Conservation (phyloP, 1,140 invertebrate species). For the Mercenaria mercenaria region DNA sequence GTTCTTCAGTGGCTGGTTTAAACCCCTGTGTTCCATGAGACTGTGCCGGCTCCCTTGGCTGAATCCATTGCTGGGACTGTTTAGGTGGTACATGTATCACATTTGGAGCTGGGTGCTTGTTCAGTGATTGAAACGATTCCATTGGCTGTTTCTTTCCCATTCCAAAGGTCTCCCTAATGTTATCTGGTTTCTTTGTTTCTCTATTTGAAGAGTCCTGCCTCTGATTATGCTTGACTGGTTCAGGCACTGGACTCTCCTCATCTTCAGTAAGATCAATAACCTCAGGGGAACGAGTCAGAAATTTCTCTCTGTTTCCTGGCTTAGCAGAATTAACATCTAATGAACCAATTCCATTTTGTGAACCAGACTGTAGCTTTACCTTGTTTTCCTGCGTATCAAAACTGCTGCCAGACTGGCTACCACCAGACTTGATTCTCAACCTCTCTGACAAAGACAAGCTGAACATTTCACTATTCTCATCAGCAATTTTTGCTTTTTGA, state of each 20-base stretch:
- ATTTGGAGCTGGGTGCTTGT: conserved; percentile 21
- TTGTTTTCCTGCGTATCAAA: not conserved
- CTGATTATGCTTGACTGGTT: not conserved
- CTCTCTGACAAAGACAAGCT: conserved; percentile 55
- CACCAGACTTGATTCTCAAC: conserved; percentile 60
- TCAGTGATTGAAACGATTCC: conserved; percentile 31
- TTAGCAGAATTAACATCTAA: not conserved
- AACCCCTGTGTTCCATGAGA: not conserved
- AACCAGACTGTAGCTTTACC: conserved; percentile 13
- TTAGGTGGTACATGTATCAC: conserved; percentile 28
- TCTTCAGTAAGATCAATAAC: conserved; percentile 60
- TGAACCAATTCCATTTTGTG: not conserved
- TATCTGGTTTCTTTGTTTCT: not conserved
- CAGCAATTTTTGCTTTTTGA: not conserved
- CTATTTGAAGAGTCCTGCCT: not conserved
- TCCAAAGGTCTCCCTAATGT: not conserved
- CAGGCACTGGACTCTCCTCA: conserved; percentile 43
- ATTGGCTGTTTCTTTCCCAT: not conserved
- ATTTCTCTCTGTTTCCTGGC: not conserved
- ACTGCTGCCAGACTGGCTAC: not conserved
- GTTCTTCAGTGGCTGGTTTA: conserved; percentile 36
- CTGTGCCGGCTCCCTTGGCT: not conserved
- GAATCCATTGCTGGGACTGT: conserved; percentile 28
- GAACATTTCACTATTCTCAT: not conserved
- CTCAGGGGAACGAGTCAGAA: conserved; percentile 20